Evolutionary conservation across 2,888 invertebrate genomes (phyloP), one percentile per base, ranked within the genome.

Genomic region (Julus scanicus): DNA sequence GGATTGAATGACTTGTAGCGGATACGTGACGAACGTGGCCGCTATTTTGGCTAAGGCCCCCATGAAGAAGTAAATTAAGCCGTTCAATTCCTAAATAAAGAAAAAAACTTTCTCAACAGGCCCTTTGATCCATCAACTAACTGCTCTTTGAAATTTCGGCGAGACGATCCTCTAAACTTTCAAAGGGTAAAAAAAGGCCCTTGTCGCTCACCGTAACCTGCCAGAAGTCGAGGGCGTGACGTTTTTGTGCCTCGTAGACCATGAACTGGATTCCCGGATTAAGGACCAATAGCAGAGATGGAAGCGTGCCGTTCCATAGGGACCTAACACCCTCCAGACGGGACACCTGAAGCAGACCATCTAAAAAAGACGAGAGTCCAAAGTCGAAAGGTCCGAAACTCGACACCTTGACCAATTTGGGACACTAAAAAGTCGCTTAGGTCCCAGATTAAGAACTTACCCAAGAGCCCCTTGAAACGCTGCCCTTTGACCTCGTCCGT

Each of bases 221-320:
- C 20, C 89, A 88, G 9, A 89, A 57, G 2, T n/a, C 9, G 11
- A 88, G 86, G 48, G 86, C 39, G 48, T 89, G 94, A 89, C 97
- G 94, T 92, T 98, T 98, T 17, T 98, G 93, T 88, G 95, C 93
- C 92, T 98, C 98, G 92, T 98, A 98, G 87, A 96, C 95, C 95
- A 97, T 97, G 92, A 98, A 98, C 92, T 98, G 97, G 89, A 98
- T 94, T 0, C 97, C 97, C 20, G 98, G 98, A 93, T 98, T 98
- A 13, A 95, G 94, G 37, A 97, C 96, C 63, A 98, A 93, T 89
- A 98, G 93, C n/a, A 98, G 92, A 1, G 97, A 97, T 3, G 98
- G 96, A 57, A 95, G 92, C 0, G 96, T 95, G 15, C 97, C 97
- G 48, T 96, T 95, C 97, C 97, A 98, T 49, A 98, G 93, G 0